Evolutionary conservation across 2,113 vertebrate species (phyloP), one percentile per base, ranked within the genome.

Genomic region (Rostratula benghalensis): DNA sequence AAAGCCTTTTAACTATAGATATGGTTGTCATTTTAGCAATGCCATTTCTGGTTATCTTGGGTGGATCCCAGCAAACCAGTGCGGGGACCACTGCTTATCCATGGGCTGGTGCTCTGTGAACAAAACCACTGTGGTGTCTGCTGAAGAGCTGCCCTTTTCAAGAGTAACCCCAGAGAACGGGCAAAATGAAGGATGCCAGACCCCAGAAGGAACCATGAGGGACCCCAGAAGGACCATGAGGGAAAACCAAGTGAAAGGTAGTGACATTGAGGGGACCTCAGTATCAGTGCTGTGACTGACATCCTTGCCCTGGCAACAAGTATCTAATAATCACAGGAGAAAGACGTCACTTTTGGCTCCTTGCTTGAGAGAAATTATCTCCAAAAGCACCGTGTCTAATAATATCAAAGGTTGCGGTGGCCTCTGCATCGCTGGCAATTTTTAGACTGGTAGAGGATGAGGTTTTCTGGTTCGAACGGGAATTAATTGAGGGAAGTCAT

Each of bases 401-500:
- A 83, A 59, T 73, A 82, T 78, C 88, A 83, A 87, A 90, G 69
- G 57, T 6, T 95, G 78, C 33, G 78, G 89, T 83, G 64, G 68
- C 61, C 86, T 89, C 83, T 95, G 83, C 83, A 50, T 39, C 4
- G 9, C 76, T 86, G 76, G 85, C 50, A 90, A 77, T 88, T 96
- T 96, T 97, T 94, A 96, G 84, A 57, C 60, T 1, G 0, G 83
- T 50, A 86, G 75, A 96, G 95, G 93, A 89, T 83, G 87, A 95
- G 87, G 78, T 93, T 96, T 97, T 96, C 94, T 91, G 85, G 89
- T 95, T 97, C 81, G 94, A 96, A 96, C 68, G 51, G 93, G 87
- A 97, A 93, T 95, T 96, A 97, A 95, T 86, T 91, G 93, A 50
- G 71, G 75, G 70, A 95, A 95, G 95, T 96, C 92, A 93, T 93